Conservation (phyloP, 2,113 vertebrate genomes). For the Struthidea cinerea region DNA sequence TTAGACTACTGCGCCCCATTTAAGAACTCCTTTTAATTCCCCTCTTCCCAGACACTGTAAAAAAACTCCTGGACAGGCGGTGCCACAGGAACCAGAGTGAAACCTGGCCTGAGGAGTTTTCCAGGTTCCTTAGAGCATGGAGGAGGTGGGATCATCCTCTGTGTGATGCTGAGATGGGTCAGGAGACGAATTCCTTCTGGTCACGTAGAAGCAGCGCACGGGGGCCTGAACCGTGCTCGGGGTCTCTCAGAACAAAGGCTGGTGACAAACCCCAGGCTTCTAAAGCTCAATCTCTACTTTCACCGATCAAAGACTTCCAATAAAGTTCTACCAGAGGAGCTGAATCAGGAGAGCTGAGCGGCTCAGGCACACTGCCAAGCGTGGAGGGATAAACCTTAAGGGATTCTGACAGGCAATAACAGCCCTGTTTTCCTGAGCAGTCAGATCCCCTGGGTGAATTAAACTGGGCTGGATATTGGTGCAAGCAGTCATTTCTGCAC, state of each 20-base stretch:
- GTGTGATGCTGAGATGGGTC: not conserved
- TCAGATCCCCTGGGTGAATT: not conserved
- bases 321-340: not conserved
- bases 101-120: not conserved
- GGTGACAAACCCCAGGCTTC: not conserved
- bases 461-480: not conserved
- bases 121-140: not conserved
- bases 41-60: not conserved
- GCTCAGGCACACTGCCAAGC: not conserved
- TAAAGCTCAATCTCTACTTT: not conserved
- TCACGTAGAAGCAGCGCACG: rapidly evolving
- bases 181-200: not conserved
- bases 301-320: not conserved
- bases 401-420: not conserved
- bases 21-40: not conserved
- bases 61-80: not conserved
- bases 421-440: not conserved
- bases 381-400: not conserved
- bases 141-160: not conserved
- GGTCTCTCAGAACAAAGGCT: not conserved
- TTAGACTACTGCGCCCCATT: not conserved
- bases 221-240: not conserved
- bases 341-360: not conserved
- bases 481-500: not conserved
- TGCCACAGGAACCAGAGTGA: not conserved